These are phyloP conservation scores for Hydroisotoma schaefferi DNA, from an alignment of 2,888 invertebrate genomes.

Conservation along the genomic window DNA sequence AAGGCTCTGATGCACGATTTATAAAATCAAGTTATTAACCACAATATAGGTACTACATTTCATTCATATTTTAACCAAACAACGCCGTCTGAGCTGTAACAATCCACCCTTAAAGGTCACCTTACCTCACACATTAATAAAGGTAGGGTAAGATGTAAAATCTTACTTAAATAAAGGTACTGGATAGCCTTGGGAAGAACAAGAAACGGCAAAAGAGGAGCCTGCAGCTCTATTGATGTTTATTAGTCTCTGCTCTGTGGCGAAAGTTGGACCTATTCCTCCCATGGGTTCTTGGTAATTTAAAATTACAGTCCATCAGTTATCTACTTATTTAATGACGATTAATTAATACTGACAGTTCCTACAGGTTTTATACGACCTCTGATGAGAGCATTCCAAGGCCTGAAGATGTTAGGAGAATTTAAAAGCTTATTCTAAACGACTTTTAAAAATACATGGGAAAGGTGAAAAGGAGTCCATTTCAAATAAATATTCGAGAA, in stretches of 20 bases:
- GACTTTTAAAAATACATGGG: too few species aligned
- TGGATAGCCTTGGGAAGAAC: slow-evolving; percentile 50
- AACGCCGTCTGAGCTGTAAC: too few species aligned
- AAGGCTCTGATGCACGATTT: slow-evolving; percentile 45
- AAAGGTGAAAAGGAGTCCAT: too few species aligned
- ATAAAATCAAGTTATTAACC: not conserved
- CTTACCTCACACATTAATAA: not conserved
- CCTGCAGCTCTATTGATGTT: slow-evolving; percentile 39
- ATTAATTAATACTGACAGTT: not conserved
- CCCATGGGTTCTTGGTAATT: slow-evolving; percentile 57
- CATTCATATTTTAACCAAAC: too few species aligned
- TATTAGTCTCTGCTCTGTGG: slow-evolving; percentile 57
- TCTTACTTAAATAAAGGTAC: slow-evolving; percentile 48
- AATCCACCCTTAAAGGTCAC: too few species aligned
- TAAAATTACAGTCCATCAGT: too few species aligned
- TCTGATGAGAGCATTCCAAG: too few species aligned
- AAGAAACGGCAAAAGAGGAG: slow-evolving; percentile 49
- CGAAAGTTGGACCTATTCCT: slow-evolving; percentile 65
- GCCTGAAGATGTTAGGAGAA: too few species aligned
- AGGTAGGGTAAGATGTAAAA: not conserved
- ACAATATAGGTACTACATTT: too few species aligned
- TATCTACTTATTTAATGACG: not conserved
- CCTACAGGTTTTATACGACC: not conserved
- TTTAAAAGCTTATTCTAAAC: too few species aligned
- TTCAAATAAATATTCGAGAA: too few species aligned